Base-by-base conservation (phyloP, 2,113 vertebrate species). In the Nansenia antarctica region DNA sequence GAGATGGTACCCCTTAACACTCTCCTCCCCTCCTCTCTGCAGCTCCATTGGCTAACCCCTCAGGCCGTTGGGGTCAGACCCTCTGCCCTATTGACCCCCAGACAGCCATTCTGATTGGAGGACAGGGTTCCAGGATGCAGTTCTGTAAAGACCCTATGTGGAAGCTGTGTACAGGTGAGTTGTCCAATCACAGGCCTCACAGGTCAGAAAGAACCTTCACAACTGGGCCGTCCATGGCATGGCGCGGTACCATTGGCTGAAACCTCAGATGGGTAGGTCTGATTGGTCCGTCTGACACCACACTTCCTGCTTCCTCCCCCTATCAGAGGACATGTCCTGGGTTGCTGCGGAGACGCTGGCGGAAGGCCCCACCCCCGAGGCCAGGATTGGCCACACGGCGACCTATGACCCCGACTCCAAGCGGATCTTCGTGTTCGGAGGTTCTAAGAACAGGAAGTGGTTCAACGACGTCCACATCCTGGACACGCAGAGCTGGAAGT, bases 381-480 rank as follows among this genome's bases (percentile, higher is more conserved):
- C 87, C 62, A 81, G 92, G 39, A 93, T 92, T 18, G 93, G 93
- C 22, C 93, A 92, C 85, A 92, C 92, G 0, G 85, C 82, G 0
- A 78, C 89, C 58, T 92, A 89, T 27, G 92, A 93, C 74, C 79
- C 90, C 0, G 89, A 89, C 7, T 90, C 90, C 0, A 75, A 76
- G 3, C 58, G 88, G 5, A 91, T 93, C 76, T 92, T 90, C 47
- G 86, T 94, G 24, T 94, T 93, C 14, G 92, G 93, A 4, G 91
- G 92, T 52, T 92, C 88, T 1, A 94, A 93, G 73, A 92, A 91
- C 80, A 92, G 80, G 63, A 90, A 93, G 73, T 93, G 91, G 90
- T 93, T 90, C 74, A 92, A 92, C 3, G 88, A 92, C 6, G 85
- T 92, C 22, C 92, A 92, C 79, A 89, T 92, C 67, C 83, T 94